These are phyloP conservation scores for Cossypha polioptera DNA, from an alignment of 2,797 vertebrate species.

Conservation along the genomic window DNA sequence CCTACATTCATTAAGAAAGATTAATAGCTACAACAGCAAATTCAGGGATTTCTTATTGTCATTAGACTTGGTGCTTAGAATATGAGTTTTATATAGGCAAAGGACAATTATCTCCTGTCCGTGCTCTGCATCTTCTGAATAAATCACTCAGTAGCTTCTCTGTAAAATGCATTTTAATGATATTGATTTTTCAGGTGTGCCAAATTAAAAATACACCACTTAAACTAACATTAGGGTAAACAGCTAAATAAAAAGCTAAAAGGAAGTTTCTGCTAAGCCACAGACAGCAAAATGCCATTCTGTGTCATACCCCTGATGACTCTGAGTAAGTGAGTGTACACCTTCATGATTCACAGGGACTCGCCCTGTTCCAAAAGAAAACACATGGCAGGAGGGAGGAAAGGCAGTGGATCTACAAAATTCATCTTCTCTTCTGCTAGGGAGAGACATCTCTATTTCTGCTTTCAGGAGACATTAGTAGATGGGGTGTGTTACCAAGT, in stretches of 20 bases:
- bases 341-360: background rate
- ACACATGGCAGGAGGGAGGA: background rate
- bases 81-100: background rate
- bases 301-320: fast-evolving
- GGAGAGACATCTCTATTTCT: background rate
- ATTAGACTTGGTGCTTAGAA: background rate
- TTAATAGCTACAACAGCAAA: slow-evolving; percentile 30
- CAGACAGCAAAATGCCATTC: background rate
- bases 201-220: background rate
- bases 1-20: slow-evolving; percentile 63
- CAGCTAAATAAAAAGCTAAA: background rate
- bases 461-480: background rate
- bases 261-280: background rate
- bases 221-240: background rate
- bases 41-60: slow-evolving; percentile 6
- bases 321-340: background rate
- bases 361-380: background rate
- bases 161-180: background rate
- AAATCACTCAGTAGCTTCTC: background rate
- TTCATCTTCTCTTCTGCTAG: background rate
- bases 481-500: background rate
- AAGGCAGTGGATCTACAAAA: background rate
- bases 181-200: background rate
- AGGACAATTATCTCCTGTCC: background rate
- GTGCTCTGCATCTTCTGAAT: background rate